Evolutionary conservation across 2,797 vertebrate species (phyloP), one percentile per base, ranked within the genome.

Genomic region (Anomalospiza imberbis): DNA sequence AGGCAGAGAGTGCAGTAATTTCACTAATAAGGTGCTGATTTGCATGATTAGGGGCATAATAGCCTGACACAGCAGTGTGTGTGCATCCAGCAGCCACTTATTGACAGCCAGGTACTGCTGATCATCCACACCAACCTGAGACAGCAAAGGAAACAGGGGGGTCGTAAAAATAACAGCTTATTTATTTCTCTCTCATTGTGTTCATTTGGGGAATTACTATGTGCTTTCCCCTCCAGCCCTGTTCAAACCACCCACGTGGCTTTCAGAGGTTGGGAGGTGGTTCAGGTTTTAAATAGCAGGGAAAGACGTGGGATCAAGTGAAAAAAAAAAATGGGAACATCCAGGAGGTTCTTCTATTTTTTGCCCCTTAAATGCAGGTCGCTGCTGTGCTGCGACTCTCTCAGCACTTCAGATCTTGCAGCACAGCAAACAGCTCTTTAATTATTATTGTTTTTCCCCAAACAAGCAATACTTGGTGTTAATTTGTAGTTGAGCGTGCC

Each of bases 251-350:
- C 55, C 94, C 71, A 58, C 76, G 2, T 85, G 21, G 22, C 65
- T 82, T 74, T 45, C 78, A 54, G 66, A 48, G 48, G 26, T 15
- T 73, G 94, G 94, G 91, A 88, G 65, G 67, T 17, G 34, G 70
- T 74, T 85, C 77, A 61, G 86, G 29, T 92, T 96, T 95, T 90
- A 94, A 93, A 86, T 62, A 91, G 84, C 57, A 5, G 8, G 48
- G 74, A 81, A 88, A 86, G 70, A 77, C 3, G 20, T 50, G 62
- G 89, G 72, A 81, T 84, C 76, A 44, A 31, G 31, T 50, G 67
- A 5, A 13, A 58, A 47, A 13, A 58, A 47, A 50, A 62, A 57
- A 58, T 3, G 40, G 50, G 57, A 31, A 61, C 12, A 6, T 71
- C 48, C 25, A 13, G 75, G 54, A 72, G 54, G 36, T 73, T 83